These are phyloP conservation scores for Henricia sp. DNA, from an alignment of 53 echinoderm and acorn worm genomes.

Conservation along the genomic window DNA sequence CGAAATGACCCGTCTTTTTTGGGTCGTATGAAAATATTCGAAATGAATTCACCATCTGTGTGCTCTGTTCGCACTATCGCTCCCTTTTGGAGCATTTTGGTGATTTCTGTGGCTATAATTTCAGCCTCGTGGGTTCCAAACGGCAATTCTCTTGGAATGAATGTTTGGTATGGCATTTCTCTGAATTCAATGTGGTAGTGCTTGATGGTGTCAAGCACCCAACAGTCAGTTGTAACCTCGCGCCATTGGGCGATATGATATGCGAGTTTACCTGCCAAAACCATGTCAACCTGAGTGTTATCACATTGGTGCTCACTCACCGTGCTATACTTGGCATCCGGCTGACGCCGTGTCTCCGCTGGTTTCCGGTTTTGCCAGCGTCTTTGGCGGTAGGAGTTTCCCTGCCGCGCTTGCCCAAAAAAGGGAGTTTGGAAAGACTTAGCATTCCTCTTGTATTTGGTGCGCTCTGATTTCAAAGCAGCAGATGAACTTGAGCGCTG, in stretches of 20 bases:
- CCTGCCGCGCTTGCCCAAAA: background rate
- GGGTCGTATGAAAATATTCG: background rate
- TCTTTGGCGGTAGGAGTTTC: conserved; percentile 18
- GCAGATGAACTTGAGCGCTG: background rate
- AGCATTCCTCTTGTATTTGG: background rate
- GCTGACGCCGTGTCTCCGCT: background rate
- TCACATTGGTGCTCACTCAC: conserved; percentile 43
- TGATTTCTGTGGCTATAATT: background rate
- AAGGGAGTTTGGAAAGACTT: background rate
- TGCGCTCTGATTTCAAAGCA: conserved; percentile 3
- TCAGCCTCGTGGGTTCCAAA: too few relatives aligned
- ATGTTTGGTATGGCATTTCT: background rate
- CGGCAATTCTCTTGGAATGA: conserved; percentile 3
- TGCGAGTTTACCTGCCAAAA: conserved; percentile 30
- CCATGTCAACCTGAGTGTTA: background rate
- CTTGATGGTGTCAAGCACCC: background rate
- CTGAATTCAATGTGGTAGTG: conserved; percentile 42
- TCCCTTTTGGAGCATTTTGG: background rate
- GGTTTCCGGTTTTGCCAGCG: background rate
- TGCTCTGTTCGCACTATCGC: background rate
- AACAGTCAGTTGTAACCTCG: conserved; percentile 1
- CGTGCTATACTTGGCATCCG: background rate
- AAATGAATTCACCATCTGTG: background rate
- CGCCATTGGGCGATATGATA: conserved; percentile 18
- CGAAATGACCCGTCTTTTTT: background rate